Conservation (phyloP, 2,888 invertebrate genomes). For the Drosophila algonquin region DNA sequence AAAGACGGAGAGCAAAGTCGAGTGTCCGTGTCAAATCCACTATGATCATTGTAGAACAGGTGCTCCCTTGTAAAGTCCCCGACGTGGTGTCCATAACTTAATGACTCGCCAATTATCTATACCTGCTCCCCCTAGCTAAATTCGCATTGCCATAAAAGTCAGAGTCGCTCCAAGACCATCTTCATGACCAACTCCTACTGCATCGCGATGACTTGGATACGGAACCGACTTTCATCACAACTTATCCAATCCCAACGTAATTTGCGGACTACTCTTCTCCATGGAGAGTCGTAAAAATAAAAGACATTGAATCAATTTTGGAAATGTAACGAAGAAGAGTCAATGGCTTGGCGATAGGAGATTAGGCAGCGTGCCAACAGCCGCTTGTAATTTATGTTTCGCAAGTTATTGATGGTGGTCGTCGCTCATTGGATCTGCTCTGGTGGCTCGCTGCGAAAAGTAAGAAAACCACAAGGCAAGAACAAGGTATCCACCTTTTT, state of each 20-base stretch:
- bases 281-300: slow-evolving; percentile 65
- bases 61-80: slow-evolving; percentile 6
- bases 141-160: slow-evolving; percentile 62
- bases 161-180: slow-evolving; percentile 39
- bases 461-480: slow-evolving; percentile 17
- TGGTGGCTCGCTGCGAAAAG: slow-evolving; percentile 26
- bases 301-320: slow-evolving; percentile 80
- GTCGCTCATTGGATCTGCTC: slow-evolving; percentile 25
- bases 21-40: slow-evolving; percentile 27
- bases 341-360: slow-evolving; percentile 4
- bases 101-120: neutral
- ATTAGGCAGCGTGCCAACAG: slow-evolving; percentile 70
- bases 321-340: slow-evolving; percentile 54
- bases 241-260: neutral
- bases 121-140: slow-evolving; percentile 58
- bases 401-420: slow-evolving; percentile 81
- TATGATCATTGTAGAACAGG: slow-evolving; percentile 8
- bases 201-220: slow-evolving; percentile 3
- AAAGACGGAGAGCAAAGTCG: neutral
- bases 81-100: neutral
- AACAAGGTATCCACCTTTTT: slow-evolving; percentile 57
- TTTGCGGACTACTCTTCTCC: neutral
- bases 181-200: slow-evolving; percentile 11
- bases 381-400: slow-evolving; percentile 81
- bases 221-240: neutral